phyloP scores from a whole-genome alignment of 2,797 vertebrate species.

The Hippoglossus hippoglossus region DNA sequence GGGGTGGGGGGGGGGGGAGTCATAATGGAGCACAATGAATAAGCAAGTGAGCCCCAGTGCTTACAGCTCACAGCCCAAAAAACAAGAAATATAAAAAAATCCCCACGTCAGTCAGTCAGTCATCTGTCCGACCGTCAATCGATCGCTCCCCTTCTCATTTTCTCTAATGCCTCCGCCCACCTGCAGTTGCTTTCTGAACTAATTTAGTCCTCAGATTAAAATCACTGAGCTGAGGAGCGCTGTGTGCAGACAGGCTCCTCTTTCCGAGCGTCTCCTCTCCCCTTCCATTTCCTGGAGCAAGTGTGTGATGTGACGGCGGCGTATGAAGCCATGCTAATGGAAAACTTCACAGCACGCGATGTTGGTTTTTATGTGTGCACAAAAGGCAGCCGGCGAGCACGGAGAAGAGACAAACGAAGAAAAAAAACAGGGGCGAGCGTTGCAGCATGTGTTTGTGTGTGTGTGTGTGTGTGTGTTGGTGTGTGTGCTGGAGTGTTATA shows the following conservation, averaged over 20 bases:
- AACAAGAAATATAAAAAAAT: neutral
- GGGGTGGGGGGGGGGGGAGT: conserved; percentile 4
- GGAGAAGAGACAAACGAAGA: conserved; percentile 16
- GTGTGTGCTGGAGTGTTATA: neutral
- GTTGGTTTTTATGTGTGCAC: conserved; percentile 60
- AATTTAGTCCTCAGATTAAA: conserved; percentile 80
- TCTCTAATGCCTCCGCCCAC: conserved; percentile 46
- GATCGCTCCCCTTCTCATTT: conserved; percentile 55
- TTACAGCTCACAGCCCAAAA: neutral
- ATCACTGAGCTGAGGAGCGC: conserved; percentile 71
- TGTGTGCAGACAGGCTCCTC: conserved; percentile 42
- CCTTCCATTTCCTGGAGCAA: conserved; percentile 57
- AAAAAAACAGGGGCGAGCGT: conserved; percentile 20
- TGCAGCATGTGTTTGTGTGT: neutral
- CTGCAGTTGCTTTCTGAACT: conserved; percentile 65
- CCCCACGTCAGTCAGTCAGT: conserved; percentile 17
- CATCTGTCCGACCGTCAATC: conserved; percentile 52
- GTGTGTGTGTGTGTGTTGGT: neutral
- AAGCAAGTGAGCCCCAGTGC: neutral
- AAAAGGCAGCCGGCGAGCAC: conserved; percentile 42
- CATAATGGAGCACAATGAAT: conserved; percentile 37
- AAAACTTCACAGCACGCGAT: conserved; percentile 72
- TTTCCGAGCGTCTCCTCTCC: conserved; percentile 16
- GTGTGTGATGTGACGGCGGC: conserved; percentile 49
- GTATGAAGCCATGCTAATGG: conserved; percentile 68